These are phyloP conservation scores for Masticophis lateralis DNA, from an alignment of 2,797 vertebrate species.

Conservation along the genomic window DNA sequence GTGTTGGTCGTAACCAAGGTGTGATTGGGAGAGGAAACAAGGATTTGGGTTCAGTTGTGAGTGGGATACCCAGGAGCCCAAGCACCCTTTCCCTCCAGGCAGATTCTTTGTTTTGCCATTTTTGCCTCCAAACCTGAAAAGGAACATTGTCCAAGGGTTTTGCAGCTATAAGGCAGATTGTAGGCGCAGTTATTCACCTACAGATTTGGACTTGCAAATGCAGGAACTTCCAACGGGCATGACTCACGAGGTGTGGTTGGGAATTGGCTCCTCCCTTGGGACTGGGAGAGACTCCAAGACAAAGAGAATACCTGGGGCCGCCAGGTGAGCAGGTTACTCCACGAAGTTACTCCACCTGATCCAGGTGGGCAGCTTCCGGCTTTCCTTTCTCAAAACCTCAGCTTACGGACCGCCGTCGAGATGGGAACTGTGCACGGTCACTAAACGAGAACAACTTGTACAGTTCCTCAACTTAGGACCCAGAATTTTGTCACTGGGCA, in stretches of 20 bases:
- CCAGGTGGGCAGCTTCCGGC: neutral
- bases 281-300: neutral
- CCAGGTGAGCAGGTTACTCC: neutral
- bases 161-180: neutral
- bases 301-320: neutral
- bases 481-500: neutral
- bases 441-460: neutral
- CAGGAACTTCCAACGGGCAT: neutral
- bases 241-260: neutral
- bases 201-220: neutral
- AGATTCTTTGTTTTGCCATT: neutral
- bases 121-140: neutral
- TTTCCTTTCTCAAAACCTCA: neutral
- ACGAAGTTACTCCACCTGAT: neutral
- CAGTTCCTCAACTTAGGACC: neutral
- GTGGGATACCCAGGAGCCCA: no score
- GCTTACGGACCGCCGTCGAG: neutral
- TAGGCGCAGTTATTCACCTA: neutral
- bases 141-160: neutral
- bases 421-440: neutral
- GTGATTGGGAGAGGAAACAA: no score
- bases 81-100: neutral
- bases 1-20: fast-evolving
- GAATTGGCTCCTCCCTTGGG: neutral
- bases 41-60: neutral